Conservation (phyloP, 2,797 vertebrate genomes). For the Neolamprologus multifasciatus region DNA sequence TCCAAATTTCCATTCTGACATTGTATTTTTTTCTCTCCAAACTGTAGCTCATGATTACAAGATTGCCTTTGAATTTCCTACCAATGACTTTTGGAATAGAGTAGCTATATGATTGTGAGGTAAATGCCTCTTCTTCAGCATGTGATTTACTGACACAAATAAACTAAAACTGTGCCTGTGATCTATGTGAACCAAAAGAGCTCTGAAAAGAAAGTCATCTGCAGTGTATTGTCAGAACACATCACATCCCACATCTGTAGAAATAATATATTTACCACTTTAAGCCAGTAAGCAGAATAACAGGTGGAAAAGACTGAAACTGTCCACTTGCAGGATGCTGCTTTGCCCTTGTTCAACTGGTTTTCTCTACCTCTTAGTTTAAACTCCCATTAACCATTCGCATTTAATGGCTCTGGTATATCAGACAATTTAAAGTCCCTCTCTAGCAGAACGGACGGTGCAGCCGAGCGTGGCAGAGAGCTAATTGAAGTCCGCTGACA, state of each 20-base stretch:
- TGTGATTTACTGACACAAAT: neutral
- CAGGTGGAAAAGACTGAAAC: neutral
- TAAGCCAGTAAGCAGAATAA: neutral
- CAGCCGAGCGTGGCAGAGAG: slow-evolving; percentile 42
- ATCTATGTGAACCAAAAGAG: neutral
- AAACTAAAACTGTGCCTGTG: neutral
- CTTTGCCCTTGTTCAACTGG: neutral
- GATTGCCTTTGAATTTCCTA: neutral
- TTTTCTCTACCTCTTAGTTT: slow-evolving; percentile 25
- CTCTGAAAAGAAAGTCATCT: neutral
- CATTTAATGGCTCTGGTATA: slow-evolving; percentile 60
- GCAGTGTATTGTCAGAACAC: neutral
- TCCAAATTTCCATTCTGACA: neutral
- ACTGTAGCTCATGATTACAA: neutral
- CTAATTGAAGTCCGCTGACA: slow-evolving; percentile 73
- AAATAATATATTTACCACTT: slow-evolving; percentile 5
- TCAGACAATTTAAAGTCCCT: slow-evolving; percentile 63
- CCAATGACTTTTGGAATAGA: neutral
- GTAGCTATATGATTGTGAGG: neutral
- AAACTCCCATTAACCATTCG: slow-evolving; percentile 61
- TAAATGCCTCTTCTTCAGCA: neutral
- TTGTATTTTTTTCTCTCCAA: neutral
- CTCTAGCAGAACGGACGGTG: slow-evolving; percentile 44
- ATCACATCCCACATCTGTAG: neutral
- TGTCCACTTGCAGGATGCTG: neutral